Conservation (phyloP, 2,888 invertebrate species). For the Philereme transversata region DNA sequence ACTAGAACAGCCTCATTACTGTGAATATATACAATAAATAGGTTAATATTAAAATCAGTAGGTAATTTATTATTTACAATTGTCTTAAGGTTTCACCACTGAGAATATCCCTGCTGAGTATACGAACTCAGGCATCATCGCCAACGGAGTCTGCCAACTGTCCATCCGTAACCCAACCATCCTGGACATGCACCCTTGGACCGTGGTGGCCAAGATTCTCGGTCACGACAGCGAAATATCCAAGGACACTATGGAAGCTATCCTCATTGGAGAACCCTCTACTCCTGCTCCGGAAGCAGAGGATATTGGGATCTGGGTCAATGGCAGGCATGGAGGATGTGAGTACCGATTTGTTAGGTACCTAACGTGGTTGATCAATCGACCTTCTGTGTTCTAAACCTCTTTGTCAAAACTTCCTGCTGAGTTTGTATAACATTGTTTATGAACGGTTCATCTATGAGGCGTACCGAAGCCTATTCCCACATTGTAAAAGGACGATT, state of each 20-base stretch:
- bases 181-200: conserved; percentile 64
- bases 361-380: background rate
- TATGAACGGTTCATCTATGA: too few species aligned
- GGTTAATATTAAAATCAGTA: too few species aligned
- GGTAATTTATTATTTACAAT: too few species aligned
- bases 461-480: too few species aligned
- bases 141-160: conserved; percentile 50
- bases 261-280: conserved; percentile 4
- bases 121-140: conserved; percentile 29
- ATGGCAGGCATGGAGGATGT: conserved; percentile 5
- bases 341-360: conserved; percentile 1
- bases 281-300: background rate
- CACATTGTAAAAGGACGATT: too few species aligned
- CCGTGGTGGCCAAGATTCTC: conserved; percentile 53
- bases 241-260: conserved; percentile 40
- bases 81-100: conserved; percentile 57
- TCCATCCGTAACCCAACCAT: conserved; percentile 41
- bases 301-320: background rate
- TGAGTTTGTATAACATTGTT: too few species aligned
- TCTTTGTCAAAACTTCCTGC: too few species aligned
- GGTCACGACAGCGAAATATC: conserved; percentile 53
- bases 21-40: too few species aligned
- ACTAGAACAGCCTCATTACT: too few species aligned
- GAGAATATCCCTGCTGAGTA: conserved; percentile 49
- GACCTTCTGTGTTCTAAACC: too few species aligned